Evolutionary conservation across 2,888 invertebrate genomes (phyloP).

Genomic region (Clanis bilineata): DNA sequence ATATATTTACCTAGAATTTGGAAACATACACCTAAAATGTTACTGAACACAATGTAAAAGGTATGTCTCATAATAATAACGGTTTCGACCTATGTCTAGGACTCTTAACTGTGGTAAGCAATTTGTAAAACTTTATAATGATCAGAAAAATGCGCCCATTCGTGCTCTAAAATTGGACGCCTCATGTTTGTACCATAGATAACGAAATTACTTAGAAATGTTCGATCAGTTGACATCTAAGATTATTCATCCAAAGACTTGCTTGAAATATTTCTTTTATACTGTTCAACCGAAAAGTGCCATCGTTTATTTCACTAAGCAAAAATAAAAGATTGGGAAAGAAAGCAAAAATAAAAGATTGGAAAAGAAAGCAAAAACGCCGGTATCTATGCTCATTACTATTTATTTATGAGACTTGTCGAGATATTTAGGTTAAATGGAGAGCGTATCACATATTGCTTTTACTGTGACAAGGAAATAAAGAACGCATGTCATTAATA

Average conservation of each 20-base stretch:
- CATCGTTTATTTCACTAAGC: background rate
- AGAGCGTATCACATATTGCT: background rate
- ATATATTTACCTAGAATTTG: too few species aligned
- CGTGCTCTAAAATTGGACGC: too few species aligned
- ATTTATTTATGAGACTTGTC: background rate
- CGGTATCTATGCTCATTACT: background rate
- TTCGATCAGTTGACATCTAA: background rate
- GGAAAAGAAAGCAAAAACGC: background rate
- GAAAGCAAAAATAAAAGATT: background rate
- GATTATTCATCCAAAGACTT: background rate
- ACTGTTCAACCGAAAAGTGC: background rate
- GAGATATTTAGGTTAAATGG: background rate
- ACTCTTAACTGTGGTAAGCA: too few species aligned
- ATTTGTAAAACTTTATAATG: too few species aligned
- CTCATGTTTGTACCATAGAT: too few species aligned
- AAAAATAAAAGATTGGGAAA: background rate
- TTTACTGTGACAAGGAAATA: conserved; percentile 3
- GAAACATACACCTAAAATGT: too few species aligned
- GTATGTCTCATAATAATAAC: too few species aligned
- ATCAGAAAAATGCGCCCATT: too few species aligned
- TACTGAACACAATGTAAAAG: too few species aligned
- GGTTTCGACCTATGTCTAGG: too few species aligned
- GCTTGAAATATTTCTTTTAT: background rate
- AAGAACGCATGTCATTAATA: background rate
- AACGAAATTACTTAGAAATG: too few species aligned